Conservation (phyloP, 1,140 invertebrate species). For the Paralvinella palmiformis region DNA sequence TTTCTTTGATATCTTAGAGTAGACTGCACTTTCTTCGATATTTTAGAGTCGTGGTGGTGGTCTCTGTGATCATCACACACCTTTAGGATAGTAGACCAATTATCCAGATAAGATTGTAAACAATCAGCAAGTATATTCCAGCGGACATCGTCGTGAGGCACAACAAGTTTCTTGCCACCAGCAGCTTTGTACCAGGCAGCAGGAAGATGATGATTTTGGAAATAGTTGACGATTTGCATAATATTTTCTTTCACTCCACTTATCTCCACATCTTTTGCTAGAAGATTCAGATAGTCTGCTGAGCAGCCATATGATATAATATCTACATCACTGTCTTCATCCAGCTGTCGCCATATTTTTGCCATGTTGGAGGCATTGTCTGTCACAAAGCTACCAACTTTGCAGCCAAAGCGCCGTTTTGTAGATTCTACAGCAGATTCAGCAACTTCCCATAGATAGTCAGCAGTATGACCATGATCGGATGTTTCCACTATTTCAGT, state of each 20-base stretch:
- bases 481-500: background rate
- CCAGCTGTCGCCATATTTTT: background rate
- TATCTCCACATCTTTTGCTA: background rate
- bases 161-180: background rate
- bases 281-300: background rate
- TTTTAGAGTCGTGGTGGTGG: no score
- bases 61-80: conserved; percentile 2
- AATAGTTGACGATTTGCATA: background rate
- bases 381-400: background rate
- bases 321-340: background rate
- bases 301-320: background rate
- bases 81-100: background rate
- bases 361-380: conserved; percentile 4
- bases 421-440: background rate
- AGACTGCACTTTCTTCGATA: no score
- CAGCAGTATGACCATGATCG: background rate
- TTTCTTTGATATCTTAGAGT: no score
- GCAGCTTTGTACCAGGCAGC: background rate
- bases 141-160: background rate
- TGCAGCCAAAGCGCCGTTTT: background rate
- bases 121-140: background rate
- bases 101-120: background rate
- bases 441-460: background rate
- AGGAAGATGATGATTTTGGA: background rate
- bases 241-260: background rate